Conservation (phyloP, 2,888 invertebrate genomes). For the Pammene aurita region DNA sequence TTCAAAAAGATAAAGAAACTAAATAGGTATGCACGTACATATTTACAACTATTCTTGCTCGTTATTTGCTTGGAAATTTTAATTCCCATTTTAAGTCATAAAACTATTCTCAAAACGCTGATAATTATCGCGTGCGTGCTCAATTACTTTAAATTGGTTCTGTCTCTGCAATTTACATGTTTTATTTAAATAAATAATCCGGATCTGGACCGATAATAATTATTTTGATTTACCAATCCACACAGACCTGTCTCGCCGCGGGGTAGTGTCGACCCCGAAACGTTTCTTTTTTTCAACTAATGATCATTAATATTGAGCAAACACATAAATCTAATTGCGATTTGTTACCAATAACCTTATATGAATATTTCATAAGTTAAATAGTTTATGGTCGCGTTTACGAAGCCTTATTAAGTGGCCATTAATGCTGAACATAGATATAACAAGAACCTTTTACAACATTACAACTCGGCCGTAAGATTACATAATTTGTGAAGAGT, state of each 20-base stretch:
- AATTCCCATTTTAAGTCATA: constrained; percentile 34
- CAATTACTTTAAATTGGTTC: constrained; percentile 54
- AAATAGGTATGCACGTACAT: too few species aligned
- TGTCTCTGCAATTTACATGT: constrained; percentile 56
- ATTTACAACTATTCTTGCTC: not conserved
- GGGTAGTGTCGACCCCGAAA: constrained; percentile 54
- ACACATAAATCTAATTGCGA: constrained; percentile 67
- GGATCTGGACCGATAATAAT: constrained; percentile 53
- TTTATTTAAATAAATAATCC: constrained; percentile 59
- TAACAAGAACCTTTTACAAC: constrained; percentile 9
- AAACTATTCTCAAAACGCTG: constrained; percentile 38
- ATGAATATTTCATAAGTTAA: constrained; percentile 59
- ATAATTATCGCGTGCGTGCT: constrained; percentile 43
- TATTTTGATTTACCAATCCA: constrained; percentile 57
- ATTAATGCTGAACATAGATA: constrained; percentile 26
- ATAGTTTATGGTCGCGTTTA: constrained; percentile 33
- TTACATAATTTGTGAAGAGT: constrained; percentile 20
- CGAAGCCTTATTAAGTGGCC: constrained; percentile 25
- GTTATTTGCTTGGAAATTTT: constrained; percentile 20
- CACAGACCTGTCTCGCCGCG: constrained; percentile 49
- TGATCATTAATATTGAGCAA: constrained; percentile 64
- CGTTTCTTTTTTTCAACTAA: constrained; percentile 53
- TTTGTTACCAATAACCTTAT: constrained; percentile 64
- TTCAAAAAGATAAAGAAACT: too few species aligned
- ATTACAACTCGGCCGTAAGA: not conserved